These are phyloP conservation scores for Apantesis nais DNA, from an alignment of 2,888 invertebrate species.

Conservation along the genomic window DNA sequence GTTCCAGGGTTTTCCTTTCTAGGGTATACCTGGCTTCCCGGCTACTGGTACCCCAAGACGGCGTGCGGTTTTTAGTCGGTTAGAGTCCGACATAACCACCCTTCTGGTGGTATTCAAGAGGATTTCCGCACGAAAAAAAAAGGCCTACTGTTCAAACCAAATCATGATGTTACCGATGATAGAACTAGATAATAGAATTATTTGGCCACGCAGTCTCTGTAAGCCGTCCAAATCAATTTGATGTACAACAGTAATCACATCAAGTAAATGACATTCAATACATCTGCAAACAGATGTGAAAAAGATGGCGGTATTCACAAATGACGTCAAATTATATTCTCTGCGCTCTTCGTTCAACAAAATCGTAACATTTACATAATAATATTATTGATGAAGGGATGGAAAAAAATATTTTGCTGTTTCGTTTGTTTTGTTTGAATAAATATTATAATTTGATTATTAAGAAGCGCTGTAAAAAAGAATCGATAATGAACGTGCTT, in stretches of 20 bases:
- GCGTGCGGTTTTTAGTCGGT: too few species aligned
- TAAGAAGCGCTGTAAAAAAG: background rate
- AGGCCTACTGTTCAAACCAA: too few species aligned
- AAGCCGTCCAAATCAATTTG: background rate
- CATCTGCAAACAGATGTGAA: background rate
- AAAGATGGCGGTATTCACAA: background rate
- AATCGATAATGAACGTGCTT: background rate
- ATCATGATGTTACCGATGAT: too few species aligned
- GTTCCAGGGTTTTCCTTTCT: too few species aligned
- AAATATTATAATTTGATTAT: conserved; percentile 3
- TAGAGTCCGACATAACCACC: too few species aligned
- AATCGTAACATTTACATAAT: conserved; percentile 17
- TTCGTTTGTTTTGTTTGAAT: conserved; percentile 7
- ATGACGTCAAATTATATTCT: conserved; percentile 7
- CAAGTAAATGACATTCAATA: background rate
- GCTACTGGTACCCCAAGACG: too few species aligned
- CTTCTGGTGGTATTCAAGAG: too few species aligned
- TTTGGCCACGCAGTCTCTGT: background rate
- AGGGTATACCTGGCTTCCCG: too few species aligned
- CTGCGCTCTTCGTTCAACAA: conserved; percentile 2
- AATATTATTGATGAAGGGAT: conserved; percentile 6
- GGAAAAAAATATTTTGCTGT: conserved; percentile 1
- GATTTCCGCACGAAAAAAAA: too few species aligned
- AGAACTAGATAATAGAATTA: too few species aligned
- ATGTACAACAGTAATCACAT: background rate